Base-by-base conservation (phyloP, 2,888 invertebrate genomes). In the Platycnemis pennipes region DNA sequence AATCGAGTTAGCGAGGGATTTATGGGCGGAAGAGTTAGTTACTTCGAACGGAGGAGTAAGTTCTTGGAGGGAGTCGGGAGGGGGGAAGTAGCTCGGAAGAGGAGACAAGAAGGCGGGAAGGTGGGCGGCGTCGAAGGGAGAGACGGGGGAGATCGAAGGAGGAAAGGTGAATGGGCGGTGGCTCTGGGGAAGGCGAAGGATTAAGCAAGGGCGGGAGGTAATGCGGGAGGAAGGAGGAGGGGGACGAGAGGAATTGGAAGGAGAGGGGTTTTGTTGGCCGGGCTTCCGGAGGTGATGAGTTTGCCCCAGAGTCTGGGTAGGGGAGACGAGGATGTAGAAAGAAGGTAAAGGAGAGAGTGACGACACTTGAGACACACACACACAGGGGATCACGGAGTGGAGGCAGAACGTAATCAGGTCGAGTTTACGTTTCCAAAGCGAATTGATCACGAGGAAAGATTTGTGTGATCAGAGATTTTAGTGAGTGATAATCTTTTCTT, bases 71-170 rank as follows among this genome's bases (percentile, higher is more conserved):
- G 95, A 95, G 95, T 95, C 95, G 94, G 94, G 95, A 94, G 94
- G 95, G 95, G n/a, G n/a, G n/a, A n/a, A n/a, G n/a, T n/a, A n/a
- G 94, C 94, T 95, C 94, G 95, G 94, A 95, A 95, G 94, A 95
- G 94, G 87, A 95, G 95, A 95, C n/a, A n/a, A n/a, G n/a, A n/a
- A n/a, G n/a, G 95, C 96, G 96, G 96, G 96, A 96, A 96, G 96
- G 96, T 96, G 96, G 96, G 96, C 96, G 96, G 96, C 96, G 96
- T 96, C 96, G 96, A 96, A 96, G 96, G 96, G 96, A 96, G 96
- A 96, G 31, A n/a, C 37, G 86, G 44, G 42, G 22, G 26, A 86
- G 42, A n/a, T 26, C n/a, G 77, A 26, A 37, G 77, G n/a, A 77
- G 37, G 37, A 11, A n/a, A n/a, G n/a, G n/a, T n/a, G 77, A n/a